phyloP scores from a whole-genome alignment of 2,888 invertebrate genomes.

The Urechis unicinctus region DNA sequence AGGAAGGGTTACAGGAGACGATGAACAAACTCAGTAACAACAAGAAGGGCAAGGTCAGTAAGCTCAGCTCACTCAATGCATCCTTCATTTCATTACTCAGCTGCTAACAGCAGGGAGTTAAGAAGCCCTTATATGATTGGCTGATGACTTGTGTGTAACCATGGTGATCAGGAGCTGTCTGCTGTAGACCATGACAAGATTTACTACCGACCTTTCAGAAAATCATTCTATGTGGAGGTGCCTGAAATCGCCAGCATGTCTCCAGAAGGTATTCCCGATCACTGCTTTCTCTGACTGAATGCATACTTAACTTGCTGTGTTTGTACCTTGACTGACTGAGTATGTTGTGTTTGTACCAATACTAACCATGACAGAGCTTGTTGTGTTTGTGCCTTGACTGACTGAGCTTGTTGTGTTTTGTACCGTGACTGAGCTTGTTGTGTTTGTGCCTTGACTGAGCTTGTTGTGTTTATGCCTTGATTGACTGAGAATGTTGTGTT shows the following conservation, averaged over 20 bases:
- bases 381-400: too few species aligned
- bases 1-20: constrained; percentile 80
- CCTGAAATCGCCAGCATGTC: constrained; percentile 92
- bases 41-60: constrained; percentile 16
- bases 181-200: constrained; percentile 57
- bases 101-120: too few species aligned
- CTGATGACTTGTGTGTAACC: background rate
- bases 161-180: constrained; percentile 63
- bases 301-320: background rate
- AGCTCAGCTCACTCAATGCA: too few species aligned
- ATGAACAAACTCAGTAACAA: constrained; percentile 54
- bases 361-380: too few species aligned
- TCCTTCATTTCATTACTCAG: too few species aligned
- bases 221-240: constrained; percentile 95
- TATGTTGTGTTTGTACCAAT: too few species aligned
- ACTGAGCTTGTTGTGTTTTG: constrained; percentile 53
- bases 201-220: constrained; percentile 81
- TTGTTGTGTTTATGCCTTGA: constrained; percentile 52
- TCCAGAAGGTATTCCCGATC: constrained; percentile 61
- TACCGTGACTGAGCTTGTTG: background rate
- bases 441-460: constrained; percentile 40
- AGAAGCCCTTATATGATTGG: too few species aligned
- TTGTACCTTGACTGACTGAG: too few species aligned
- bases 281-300: too few species aligned
- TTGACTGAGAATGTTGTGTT: constrained; percentile 55